These are phyloP conservation scores for Lepidocolaptes lacrymiger DNA, from an alignment of 2,797 vertebrate species.

Conservation along the genomic window DNA sequence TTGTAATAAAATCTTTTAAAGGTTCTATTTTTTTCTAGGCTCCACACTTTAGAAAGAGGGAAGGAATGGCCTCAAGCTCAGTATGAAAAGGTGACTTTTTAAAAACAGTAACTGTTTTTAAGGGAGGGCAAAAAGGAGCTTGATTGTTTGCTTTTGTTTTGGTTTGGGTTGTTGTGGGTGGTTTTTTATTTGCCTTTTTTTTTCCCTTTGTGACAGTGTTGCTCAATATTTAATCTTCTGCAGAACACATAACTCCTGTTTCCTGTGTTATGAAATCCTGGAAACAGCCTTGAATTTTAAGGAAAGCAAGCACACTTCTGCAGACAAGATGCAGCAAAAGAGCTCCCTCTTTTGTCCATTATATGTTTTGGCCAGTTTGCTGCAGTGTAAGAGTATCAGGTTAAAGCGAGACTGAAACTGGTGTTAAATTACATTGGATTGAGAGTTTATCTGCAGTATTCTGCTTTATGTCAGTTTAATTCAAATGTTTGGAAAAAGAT, in stretches of 20 bases:
- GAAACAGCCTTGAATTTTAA: constrained; percentile 38
- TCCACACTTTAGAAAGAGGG: neutral
- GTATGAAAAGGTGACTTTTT: neutral
- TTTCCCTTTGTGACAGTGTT: neutral
- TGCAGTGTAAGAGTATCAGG: accelerated
- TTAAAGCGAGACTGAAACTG: neutral
- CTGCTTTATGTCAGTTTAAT: constrained; percentile 23
- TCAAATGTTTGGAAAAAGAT: neutral
- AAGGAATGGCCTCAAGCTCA: neutral
- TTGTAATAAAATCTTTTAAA: neutral
- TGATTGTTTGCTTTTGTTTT: constrained; percentile 9
- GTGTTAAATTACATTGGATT: neutral
- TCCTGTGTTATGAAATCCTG: constrained; percentile 81
- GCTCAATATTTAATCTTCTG: constrained; percentile 73
- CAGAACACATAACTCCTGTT: constrained; percentile 64
- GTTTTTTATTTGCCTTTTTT: neutral
- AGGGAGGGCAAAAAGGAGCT: neutral
- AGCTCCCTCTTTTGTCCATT: constrained; percentile 77
- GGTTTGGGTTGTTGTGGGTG: neutral
- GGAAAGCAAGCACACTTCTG: neutral
- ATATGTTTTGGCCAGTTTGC: neutral
- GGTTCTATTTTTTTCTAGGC: accelerated
- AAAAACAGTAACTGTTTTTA: neutral
- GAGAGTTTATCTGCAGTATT: neutral
- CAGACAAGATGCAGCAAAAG: constrained; percentile 60